A percentile compares a stretch with the other conserved stretches of the same genome.
phyloP scores from a whole-genome alignment of 2,113 vertebrate species.

The Megalops atlanticus region DNA sequence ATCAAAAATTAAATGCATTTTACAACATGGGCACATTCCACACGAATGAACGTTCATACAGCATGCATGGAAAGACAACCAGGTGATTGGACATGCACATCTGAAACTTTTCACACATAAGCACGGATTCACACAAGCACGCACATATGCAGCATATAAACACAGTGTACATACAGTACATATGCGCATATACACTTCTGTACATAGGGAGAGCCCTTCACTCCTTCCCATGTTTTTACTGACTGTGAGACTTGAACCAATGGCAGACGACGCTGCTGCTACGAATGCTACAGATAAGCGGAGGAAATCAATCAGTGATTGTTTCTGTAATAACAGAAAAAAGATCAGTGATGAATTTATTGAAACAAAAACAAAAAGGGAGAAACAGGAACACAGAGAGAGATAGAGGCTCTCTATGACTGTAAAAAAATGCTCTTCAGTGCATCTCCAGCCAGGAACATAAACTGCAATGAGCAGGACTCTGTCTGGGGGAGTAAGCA shows the following conservation, averaged over 20 bases:
- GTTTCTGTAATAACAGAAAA: not conserved
- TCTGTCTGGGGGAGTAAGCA: not conserved
- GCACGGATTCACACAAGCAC: not conserved
- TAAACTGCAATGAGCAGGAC: not conserved
- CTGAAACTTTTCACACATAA: not conserved
- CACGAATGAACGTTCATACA: not conserved
- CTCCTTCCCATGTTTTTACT: no score
- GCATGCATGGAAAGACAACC: not conserved
- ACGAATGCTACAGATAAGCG: not conserved
- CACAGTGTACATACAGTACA: not conserved
- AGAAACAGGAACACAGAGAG: not conserved
- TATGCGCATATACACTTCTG: no score
- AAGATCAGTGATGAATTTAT: not conserved
- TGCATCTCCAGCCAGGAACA: not conserved
- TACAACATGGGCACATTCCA: not conserved
- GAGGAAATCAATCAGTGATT: not conserved
- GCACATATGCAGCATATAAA: not conserved
- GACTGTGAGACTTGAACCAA: no score
- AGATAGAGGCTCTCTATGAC: not conserved
- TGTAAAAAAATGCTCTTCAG: not conserved
- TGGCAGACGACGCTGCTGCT: not conserved
- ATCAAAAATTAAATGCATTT: not conserved
- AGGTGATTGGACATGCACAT: not conserved
- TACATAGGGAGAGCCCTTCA: no score
- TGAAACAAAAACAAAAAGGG: not conserved